Percentiles rank a stretch among this genome's conserved stretches.
Evolutionary conservation across 30 jellyfish, hydroid and myxozoan species (phyloP).

Genomic region (Nemopilema nomurai): DNA sequence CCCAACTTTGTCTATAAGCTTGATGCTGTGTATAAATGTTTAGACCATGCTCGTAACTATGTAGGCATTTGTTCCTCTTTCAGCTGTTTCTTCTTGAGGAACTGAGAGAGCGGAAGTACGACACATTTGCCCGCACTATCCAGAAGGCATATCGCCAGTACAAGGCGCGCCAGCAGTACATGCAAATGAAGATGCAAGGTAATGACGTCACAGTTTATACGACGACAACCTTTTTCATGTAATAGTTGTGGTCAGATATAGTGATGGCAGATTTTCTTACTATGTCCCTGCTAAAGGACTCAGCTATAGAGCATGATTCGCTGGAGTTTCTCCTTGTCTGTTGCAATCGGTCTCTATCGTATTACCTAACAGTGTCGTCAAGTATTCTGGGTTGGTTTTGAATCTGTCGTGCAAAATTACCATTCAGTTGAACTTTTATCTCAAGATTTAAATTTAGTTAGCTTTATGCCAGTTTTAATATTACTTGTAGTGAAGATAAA

Average conservation of each 20-base stretch:
- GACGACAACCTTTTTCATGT: neutral
- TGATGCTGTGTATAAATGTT: neutral
- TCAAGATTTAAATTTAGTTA: too few relatives aligned
- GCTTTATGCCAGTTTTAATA: too few relatives aligned
- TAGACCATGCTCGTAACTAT: neutral
- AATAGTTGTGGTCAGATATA: too few relatives aligned
- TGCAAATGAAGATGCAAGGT: conserved; percentile 86
- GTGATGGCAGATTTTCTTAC: too few relatives aligned
- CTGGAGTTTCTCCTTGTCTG: too few relatives aligned
- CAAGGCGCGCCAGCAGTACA: conserved; percentile 85
- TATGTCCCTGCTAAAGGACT: too few relatives aligned
- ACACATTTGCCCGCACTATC: conserved; percentile 88
- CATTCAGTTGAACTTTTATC: too few relatives aligned
- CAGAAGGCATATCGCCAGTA: conserved; percentile 89
- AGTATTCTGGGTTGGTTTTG: too few relatives aligned
- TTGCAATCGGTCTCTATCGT: too few relatives aligned
- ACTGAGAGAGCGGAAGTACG: conserved; percentile 94
- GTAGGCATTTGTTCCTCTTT: conserved; percentile 3
- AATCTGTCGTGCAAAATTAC: too few relatives aligned
- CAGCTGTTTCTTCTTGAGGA: conserved; percentile 96
- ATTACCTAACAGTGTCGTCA: too few relatives aligned
- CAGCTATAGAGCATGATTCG: too few relatives aligned
- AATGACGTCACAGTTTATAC: neutral
- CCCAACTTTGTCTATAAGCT: neutral
- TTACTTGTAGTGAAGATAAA: neutral